phyloP scores from a whole-genome alignment of 2,113 vertebrate species.

The Eublepharis macularius region DNA sequence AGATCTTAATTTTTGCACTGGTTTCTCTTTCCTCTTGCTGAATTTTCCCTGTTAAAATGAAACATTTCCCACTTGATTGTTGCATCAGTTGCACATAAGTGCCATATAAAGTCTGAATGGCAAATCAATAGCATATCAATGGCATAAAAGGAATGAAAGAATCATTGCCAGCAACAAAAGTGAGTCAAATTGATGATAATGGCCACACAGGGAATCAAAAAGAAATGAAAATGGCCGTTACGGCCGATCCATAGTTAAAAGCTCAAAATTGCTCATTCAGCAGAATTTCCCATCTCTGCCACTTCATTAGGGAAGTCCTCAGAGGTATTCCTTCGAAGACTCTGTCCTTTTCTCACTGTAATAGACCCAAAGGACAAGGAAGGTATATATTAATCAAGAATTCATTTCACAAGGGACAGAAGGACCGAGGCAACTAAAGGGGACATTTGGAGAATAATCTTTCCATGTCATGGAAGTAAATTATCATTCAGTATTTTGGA shows the following conservation, averaged over 20 bases:
- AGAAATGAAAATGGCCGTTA: too few species aligned
- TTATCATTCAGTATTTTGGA: background rate
- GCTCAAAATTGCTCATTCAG: conserved; percentile 6
- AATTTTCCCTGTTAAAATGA: too few species aligned
- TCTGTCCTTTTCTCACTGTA: conserved; percentile 18
- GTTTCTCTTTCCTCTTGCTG: too few species aligned
- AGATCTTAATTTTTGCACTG: too few species aligned
- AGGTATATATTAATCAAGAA: conserved; percentile 19
- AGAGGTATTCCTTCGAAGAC: conserved; percentile 13
- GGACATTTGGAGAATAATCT: background rate
- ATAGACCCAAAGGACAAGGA: conserved; percentile 8
- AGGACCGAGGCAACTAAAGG: background rate
- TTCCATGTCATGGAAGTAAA: background rate
- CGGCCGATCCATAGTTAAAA: background rate
- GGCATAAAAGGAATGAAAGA: too few species aligned
- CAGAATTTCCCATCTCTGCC: background rate
- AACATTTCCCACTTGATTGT: too few species aligned
- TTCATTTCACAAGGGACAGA: background rate
- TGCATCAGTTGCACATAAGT: too few species aligned
- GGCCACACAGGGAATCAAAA: too few species aligned
- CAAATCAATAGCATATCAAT: too few species aligned
- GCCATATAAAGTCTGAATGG: too few species aligned
- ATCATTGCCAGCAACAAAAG: too few species aligned
- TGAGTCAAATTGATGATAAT: too few species aligned
- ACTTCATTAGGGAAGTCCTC: conserved; percentile 21